phyloP scores from a whole-genome alignment of 2,888 invertebrate genomes.

The Didymodactylos carnosus region DNA sequence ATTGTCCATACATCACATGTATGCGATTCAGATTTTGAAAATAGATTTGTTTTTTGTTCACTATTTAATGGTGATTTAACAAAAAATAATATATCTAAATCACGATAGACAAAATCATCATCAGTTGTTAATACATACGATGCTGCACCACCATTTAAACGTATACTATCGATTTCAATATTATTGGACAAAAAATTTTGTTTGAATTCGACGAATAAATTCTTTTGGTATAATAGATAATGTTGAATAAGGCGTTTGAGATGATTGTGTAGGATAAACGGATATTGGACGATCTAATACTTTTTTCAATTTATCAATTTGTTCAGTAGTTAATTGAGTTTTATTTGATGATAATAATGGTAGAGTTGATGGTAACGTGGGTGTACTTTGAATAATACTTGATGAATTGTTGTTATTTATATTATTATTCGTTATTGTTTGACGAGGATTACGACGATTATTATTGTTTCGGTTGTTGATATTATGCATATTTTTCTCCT shows the following conservation, averaged over 20 bases:
- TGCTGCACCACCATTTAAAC: slow-evolving; percentile 90
- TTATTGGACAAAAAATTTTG: slow-evolving; percentile 50
- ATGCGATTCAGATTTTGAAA: not conserved
- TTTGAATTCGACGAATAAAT: slow-evolving; percentile 43
- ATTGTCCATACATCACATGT: not conserved
- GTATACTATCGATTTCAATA: slow-evolving; percentile 53
- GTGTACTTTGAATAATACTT: no score
- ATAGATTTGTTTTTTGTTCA: not conserved
- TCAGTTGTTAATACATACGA: slow-evolving; percentile 76
- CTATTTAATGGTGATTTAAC: not conserved
- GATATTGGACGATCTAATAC: not conserved
- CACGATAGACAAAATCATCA: slow-evolving; percentile 23
- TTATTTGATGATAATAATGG: no score
- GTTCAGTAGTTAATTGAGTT: not conserved
- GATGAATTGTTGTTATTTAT: no score
- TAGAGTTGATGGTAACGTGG: no score
- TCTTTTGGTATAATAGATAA: slow-evolving; percentile 57
- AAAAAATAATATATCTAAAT: slow-evolving; percentile 8
- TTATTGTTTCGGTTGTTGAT: no score
- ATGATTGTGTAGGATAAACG: not conserved
- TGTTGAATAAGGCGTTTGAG: slow-evolving; percentile 26
- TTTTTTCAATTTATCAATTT: not conserved
- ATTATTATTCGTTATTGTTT: not conserved
- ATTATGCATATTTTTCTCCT: no score
- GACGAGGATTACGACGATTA: not conserved